Percentiles rank a stretch among this genome's conserved stretches.
These are phyloP conservation scores for Mactromeris polynyma DNA, from an alignment of 2,888 invertebrate species.

Conservation along the genomic window DNA sequence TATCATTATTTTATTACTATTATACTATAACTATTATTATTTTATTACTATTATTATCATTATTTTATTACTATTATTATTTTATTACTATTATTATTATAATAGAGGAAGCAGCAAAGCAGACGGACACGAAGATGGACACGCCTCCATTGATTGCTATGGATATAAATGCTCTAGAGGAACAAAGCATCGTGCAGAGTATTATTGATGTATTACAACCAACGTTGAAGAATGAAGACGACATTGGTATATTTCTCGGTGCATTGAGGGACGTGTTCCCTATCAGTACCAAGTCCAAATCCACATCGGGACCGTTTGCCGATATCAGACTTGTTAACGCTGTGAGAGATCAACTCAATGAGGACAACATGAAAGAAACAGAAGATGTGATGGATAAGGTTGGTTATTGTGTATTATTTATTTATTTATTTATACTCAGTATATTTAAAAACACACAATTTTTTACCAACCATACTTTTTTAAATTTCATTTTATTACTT, in stretches of 20 bases:
- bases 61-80: too few species aligned
- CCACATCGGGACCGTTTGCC: conserved; percentile 66
- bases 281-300: conserved; percentile 68
- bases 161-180: conserved; percentile 75
- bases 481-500: too few species aligned
- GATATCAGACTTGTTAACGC: conserved; percentile 79
- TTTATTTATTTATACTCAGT: not conserved
- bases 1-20: too few species aligned
- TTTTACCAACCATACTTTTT: too few species aligned
- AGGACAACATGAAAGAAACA: conserved; percentile 80
- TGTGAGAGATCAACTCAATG: conserved; percentile 83
- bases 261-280: conserved; percentile 85
- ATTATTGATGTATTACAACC: conserved; percentile 77
- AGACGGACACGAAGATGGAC: conserved; percentile 62
- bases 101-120: conserved; percentile 60
- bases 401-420: not conserved
- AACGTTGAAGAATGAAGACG: conserved; percentile 77
- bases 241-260: conserved; percentile 72
- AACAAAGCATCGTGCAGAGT: conserved; percentile 81
- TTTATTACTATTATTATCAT: too few species aligned
- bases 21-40: too few species aligned
- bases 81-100: too few species aligned
- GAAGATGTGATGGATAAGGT: conserved; percentile 82
- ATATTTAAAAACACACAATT: too few species aligned
- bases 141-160: conserved; percentile 68